Conservation (phyloP, 2,888 invertebrate species). For the Charanyca ferruginea region DNA sequence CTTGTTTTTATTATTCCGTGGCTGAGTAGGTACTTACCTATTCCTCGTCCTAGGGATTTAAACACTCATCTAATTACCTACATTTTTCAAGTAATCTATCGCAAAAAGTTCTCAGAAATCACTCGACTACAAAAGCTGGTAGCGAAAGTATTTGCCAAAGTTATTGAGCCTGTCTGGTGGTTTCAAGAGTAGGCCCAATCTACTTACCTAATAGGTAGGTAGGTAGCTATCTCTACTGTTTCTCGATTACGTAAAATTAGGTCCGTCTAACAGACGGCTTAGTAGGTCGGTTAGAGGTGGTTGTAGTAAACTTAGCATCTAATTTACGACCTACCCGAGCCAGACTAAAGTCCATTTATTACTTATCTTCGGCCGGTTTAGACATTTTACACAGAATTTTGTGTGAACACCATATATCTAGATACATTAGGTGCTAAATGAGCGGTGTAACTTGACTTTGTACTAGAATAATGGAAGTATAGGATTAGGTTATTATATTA, state of each 20-base stretch:
- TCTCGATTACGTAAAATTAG: slow-evolving; percentile 7
- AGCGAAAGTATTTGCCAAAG: background rate
- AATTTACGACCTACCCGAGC: slow-evolving; percentile 23
- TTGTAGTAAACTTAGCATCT: slow-evolving; percentile 4
- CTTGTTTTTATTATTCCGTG: no score
- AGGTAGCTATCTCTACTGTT: background rate
- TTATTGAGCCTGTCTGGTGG: background rate
- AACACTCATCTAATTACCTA: no score
- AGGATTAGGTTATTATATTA: background rate
- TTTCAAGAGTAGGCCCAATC: background rate
- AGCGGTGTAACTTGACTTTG: background rate
- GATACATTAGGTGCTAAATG: background rate
- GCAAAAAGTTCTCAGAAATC: background rate
- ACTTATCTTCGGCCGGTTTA: slow-evolving; percentile 25
- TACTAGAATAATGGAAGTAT: background rate
- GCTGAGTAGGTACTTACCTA: no score
- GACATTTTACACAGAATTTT: slow-evolving; percentile 11
- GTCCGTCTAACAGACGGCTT: background rate
- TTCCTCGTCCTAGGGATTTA: no score
- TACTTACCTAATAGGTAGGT: no score
- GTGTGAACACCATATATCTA: slow-evolving; percentile 3
- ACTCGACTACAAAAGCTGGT: background rate
- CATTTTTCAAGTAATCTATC: no score
- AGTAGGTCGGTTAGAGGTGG: background rate
- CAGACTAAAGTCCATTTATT: slow-evolving; percentile 25